Evolutionary conservation across 1,140 invertebrate species (phyloP).

Genomic region (Parapsyche elsis): DNA sequence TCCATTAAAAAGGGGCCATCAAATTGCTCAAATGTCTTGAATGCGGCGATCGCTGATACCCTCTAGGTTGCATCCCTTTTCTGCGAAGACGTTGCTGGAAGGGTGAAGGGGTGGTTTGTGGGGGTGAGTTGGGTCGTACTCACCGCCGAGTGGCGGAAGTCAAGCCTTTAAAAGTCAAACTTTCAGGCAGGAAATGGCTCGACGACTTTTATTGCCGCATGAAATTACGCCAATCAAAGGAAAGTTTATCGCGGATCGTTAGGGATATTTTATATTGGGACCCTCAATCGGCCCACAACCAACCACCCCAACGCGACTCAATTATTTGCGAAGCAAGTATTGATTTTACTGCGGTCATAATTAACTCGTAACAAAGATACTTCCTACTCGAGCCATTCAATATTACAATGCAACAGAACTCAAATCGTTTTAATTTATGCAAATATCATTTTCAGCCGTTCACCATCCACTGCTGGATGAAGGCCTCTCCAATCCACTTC

Average conservation of each 20-base stretch:
- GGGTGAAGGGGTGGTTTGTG: background rate
- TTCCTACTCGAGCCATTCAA: too few relatives aligned
- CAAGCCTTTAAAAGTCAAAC: slow-evolving; percentile 46
- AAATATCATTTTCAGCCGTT: too few relatives aligned
- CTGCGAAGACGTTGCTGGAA: background rate
- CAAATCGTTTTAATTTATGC: too few relatives aligned
- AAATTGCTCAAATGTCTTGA: slow-evolving; percentile 40
- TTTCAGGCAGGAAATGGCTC: slow-evolving; percentile 47
- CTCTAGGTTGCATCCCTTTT: background rate
- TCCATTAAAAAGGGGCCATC: slow-evolving; percentile 50
- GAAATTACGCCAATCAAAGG: slow-evolving; percentile 51
- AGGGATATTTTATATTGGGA: slow-evolving; percentile 39
- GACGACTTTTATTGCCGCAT: slow-evolving; percentile 51
- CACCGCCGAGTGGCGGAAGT: slow-evolving; percentile 3
- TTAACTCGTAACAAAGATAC: slow-evolving; percentile 21
- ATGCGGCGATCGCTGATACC: slow-evolving; percentile 39
- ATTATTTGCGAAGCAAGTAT: slow-evolving; percentile 10
- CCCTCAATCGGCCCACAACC: background rate
- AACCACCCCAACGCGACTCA: slow-evolving; percentile 7
- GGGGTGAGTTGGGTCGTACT: background rate
- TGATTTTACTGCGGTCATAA: slow-evolving; percentile 17
- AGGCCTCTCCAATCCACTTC: too few relatives aligned
- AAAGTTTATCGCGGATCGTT: slow-evolving; percentile 51
- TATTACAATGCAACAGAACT: too few relatives aligned
- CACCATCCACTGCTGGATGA: too few relatives aligned